Conservation (phyloP, 1,140 invertebrate genomes). For the Magallana gigas region DNA sequence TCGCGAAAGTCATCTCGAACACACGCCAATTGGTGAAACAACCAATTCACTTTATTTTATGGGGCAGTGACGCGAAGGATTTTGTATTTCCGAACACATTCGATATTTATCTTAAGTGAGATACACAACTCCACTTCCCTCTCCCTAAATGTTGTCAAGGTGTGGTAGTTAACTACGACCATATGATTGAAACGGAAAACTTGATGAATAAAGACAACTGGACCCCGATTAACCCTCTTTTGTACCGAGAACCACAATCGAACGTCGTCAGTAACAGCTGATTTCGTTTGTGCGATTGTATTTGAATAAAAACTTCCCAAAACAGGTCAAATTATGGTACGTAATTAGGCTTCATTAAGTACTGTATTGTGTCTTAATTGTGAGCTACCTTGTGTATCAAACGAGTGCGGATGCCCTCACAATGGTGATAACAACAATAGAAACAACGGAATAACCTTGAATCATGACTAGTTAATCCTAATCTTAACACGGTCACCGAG, state of each 20-base stretch:
- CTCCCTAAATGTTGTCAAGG: not conserved
- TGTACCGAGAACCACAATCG: not conserved
- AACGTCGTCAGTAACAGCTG: not conserved
- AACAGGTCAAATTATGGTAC: not conserved
- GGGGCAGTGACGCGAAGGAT: not conserved
- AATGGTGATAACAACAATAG: not conserved
- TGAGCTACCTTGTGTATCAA: not conserved
- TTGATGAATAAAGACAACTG: not conserved
- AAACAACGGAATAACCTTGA: not conserved
- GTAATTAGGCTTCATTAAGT: slow-evolving; percentile 8
- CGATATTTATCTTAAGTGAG: not conserved
- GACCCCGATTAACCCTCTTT: not conserved
- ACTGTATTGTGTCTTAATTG: not conserved
- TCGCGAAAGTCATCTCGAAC: slow-evolving; percentile 26
- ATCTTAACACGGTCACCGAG: not conserved
- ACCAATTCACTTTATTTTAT: not conserved
- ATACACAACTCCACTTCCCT: not conserved
- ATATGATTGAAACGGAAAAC: not conserved
- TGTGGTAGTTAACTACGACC: not conserved
- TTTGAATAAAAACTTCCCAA: not conserved
- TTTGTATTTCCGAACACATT: not conserved
- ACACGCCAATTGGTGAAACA: not conserved
- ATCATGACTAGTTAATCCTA: not conserved
- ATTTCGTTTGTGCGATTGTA: slow-evolving; percentile 17
- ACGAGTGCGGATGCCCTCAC: not conserved